A percentile compares a stretch with the other conserved stretches of the same genome.
phyloP scores from a whole-genome alignment of 2,113 vertebrate genomes.

The Rhegmatorhina hoffmannsi region DNA sequence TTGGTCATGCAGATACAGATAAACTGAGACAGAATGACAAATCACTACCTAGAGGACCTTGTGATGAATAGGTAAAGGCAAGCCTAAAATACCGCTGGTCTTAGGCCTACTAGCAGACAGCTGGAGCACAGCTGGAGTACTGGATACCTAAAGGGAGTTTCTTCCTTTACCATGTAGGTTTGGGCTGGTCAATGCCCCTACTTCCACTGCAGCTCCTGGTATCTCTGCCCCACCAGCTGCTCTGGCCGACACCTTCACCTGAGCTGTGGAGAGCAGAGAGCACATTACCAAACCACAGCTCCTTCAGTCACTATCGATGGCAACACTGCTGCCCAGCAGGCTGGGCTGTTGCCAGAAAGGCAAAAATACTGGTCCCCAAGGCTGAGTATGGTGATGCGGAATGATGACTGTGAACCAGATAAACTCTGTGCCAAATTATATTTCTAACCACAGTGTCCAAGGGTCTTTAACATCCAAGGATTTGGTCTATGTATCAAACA shows the following conservation, averaged over 20 bases:
- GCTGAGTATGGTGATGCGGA: accelerated
- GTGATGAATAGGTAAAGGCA: neutral
- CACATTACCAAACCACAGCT: accelerated
- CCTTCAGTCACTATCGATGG: accelerated
- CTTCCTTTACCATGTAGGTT: neutral
- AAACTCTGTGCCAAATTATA: neutral
- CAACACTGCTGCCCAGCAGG: accelerated
- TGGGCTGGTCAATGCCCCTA: neutral
- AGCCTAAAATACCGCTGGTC: accelerated
- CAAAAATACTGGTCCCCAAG: neutral
- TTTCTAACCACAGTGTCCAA: neutral
- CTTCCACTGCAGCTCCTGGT: neutral
- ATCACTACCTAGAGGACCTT: neutral
- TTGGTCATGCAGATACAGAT: neutral
- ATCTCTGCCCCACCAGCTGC: neutral
- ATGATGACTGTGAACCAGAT: neutral
- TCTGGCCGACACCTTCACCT: neutral
- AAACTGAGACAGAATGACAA: neutral
- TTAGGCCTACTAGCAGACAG: neutral
- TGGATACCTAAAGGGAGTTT: neutral
- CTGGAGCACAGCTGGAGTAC: neutral
- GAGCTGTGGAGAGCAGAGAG: neutral
- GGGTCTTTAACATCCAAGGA: neutral
- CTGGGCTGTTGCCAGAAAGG: neutral
- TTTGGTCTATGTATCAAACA: neutral